Percentiles rank a stretch among this genome's conserved stretches.
Conservation (phyloP, 2,113 vertebrate species). For the Formicarius rufipectus region DNA sequence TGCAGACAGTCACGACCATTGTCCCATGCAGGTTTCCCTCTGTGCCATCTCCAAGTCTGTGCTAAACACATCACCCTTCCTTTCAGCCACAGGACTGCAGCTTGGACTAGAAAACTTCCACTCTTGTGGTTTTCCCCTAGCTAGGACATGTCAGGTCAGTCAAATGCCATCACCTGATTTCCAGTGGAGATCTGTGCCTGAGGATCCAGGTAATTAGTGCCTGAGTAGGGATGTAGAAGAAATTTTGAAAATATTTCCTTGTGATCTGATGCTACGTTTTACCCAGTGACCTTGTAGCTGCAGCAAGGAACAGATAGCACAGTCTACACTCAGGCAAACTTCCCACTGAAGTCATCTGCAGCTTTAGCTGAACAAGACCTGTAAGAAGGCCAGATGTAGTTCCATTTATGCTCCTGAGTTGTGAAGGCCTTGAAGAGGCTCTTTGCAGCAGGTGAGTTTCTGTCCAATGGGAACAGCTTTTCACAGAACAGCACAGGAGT, state of each 20-base stretch:
- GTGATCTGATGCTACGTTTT: background rate
- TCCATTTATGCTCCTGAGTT: background rate
- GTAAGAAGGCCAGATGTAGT: background rate
- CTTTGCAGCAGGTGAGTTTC: background rate
- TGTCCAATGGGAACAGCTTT: background rate
- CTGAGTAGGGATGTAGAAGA: background rate
- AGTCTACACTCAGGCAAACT: background rate
- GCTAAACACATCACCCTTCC: background rate
- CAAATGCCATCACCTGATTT: background rate
- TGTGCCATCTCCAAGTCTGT: accelerated
- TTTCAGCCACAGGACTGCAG: background rate
- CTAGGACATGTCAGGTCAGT: background rate
- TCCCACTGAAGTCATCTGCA: background rate
- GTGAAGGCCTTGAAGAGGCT: background rate
- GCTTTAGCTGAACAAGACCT: background rate
- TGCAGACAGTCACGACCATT: background rate
- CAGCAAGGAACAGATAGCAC: background rate
- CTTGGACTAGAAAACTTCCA: background rate
- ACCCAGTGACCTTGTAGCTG: background rate
- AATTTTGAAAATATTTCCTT: background rate
- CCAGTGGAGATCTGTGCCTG: accelerated
- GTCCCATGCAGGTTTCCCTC: background rate
- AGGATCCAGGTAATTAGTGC: background rate
- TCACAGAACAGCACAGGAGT: background rate
- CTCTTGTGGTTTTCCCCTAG: background rate